Evolutionary conservation across 1,140 invertebrate species (phyloP), one percentile per base, ranked within the genome.

Genomic region (Drosophila tristis): DNA sequence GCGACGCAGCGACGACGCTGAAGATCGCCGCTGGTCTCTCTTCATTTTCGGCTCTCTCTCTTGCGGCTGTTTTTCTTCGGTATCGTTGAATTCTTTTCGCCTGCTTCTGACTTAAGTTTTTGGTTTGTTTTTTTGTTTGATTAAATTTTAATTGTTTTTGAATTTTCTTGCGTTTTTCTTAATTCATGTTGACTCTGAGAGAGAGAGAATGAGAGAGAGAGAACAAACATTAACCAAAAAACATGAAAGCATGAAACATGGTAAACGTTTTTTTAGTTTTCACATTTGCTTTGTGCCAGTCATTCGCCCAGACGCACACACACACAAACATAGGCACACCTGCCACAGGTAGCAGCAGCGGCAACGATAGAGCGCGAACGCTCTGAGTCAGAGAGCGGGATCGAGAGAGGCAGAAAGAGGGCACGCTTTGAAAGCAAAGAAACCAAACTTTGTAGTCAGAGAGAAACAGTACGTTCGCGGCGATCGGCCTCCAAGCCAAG

Each of bases 1-100:
- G 63, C 63, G 74, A 49, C 78, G 82, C 82, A 86, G 82, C 82
- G 82, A 86, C 82, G 81, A 87, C 81, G 78, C 61, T 74, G 72
- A 80, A 59, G 82, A 87, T 82, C 79, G 74, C 57, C 75, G 78
- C 78, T 80, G 78, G 71, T 44, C 59, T 62, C 62, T 47, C 65
- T 62, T 68, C 82, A 87, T 87, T 87, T 82, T 75, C 62, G 76
- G 80, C 68, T 77, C 67, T 57, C 64, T 48, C 51, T 70, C 58
- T 51, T 51, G 9, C 50, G 63, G 39, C 50, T 54, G 29, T 45
- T 61, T 61, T 59, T 61, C 42, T 68, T 29, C 31, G 29, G 9
- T 29, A 43, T 47, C n/a, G 35, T 61, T 62, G 5, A 65, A 65
- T 48, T 45, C 35, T 59, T 47, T 44, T 35, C 35, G 49, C 15